Evolutionary conservation across 2,797 vertebrate species (phyloP), one percentile per base, ranked within the genome.

Genomic region (Falco novaeseelandiae): DNA sequence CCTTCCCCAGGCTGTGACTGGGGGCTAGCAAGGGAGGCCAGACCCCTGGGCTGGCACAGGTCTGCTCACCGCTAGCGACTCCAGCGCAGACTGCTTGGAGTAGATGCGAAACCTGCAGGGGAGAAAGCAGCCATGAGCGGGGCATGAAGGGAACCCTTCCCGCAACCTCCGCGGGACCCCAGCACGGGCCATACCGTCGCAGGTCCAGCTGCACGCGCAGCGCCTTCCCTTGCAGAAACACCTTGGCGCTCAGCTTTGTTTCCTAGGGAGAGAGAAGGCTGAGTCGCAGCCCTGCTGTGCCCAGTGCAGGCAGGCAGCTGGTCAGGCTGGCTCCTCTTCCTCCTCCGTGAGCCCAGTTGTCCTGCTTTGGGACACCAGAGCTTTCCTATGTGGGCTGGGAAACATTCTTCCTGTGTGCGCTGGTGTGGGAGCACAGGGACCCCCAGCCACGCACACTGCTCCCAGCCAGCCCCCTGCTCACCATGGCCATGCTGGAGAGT

Each of bases 401-500:
- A n/a, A n/a, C 1, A 4, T 18, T 57, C 59, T 4, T 66, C 9
- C 62, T 0, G 0, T 16, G 20, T 8, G 9, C 10, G 7, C 29
- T 16, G 5, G 23, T 8, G 27, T 67, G 40, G 30, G 67, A 30
- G 67, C 40, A 3, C 30, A 25, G 46, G 8, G 51, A 83, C 4
- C 14, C 62, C 51, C 16, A 8, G 40, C 27, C 44, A 10, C 1
- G 0, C 1, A 5, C 9, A 3, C 7, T 36, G 29, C 17, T n/a
- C 17, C n/a, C 14, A 8, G 42, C 30, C 38, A 22, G 32, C 3
- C 4, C 19, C 6, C 15, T 1, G 7, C 97, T 83, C 83, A 99
- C 99, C 99, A 99, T 99, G 71, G 98, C 99, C 99, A 99, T 99
- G 97, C 98, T 99, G 98, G 99, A 99, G 16, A 99, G 99, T 95